These are phyloP conservation scores for Acanthurus leucopareius DNA, from an alignment of 2,797 vertebrate species.

Conservation along the genomic window DNA sequence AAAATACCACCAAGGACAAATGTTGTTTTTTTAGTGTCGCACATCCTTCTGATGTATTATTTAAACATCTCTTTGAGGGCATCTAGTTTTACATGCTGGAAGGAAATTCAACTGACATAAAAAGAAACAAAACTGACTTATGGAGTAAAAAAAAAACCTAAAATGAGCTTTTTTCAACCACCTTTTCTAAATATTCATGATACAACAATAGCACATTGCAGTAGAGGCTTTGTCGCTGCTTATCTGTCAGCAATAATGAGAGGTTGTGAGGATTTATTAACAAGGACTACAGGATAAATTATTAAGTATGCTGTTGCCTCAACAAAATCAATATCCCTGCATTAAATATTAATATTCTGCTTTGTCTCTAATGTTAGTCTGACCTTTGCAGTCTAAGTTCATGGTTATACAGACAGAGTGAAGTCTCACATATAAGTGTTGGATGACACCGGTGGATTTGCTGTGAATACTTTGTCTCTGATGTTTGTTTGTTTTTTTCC, in stretches of 20 bases:
- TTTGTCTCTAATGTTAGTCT: constrained; percentile 33
- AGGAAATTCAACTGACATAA: not conserved
- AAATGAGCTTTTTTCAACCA: constrained; percentile 3
- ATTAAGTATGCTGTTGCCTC: constrained; percentile 43
- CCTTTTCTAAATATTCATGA: constrained; percentile 20
- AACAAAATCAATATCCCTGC: constrained; percentile 41
- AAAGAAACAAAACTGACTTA: not conserved
- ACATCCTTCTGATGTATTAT: constrained; percentile 14
- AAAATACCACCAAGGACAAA: constrained; percentile 1
- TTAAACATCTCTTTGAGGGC: not conserved
- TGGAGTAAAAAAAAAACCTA: not conserved
- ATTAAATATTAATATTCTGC: constrained; percentile 41
- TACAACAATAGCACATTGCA: constrained; percentile 29
- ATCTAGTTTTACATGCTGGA: not conserved
- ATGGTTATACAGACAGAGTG: not conserved
- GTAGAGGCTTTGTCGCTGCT: constrained; percentile 21
- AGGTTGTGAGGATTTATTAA: constrained; percentile 25
- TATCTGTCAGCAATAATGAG: constrained; percentile 34
- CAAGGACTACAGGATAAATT: constrained; percentile 49
- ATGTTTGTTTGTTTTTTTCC: not conserved
- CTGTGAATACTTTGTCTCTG: not conserved
- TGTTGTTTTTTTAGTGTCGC: not conserved
- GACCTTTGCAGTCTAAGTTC: constrained; percentile 32
- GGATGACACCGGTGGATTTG: not conserved
- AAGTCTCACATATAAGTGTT: not conserved